These are phyloP conservation scores for Papilio machaon DNA, from an alignment of 1,140 invertebrate genomes.

Conservation along the genomic window DNA sequence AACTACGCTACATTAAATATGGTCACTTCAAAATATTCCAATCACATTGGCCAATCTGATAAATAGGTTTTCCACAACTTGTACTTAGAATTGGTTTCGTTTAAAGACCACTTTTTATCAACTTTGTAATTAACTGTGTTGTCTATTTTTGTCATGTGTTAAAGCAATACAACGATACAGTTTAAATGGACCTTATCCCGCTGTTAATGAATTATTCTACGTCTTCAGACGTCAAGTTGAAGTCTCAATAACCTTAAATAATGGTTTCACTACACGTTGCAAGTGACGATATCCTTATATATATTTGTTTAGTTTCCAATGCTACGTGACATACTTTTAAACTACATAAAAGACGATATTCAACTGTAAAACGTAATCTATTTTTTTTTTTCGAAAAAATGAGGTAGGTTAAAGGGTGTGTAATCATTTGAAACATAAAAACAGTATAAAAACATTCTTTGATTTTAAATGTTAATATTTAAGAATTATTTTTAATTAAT, in stretches of 20 bases:
- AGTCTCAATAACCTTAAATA: neutral
- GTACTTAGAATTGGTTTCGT: neutral
- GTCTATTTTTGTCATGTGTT: neutral
- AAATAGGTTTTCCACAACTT: neutral
- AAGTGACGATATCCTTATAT: neutral
- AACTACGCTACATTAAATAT: too few relatives aligned
- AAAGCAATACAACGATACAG: neutral
- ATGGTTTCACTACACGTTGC: neutral
- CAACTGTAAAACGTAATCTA: too few relatives aligned
- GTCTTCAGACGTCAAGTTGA: neutral
- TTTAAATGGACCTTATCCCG: neutral
- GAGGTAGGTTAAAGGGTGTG: too few relatives aligned
- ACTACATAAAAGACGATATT: too few relatives aligned
- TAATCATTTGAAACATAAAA: too few relatives aligned
- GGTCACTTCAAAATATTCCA: too few relatives aligned
- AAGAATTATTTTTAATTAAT: constrained; percentile 26
- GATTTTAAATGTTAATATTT: neutral
- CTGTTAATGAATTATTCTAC: constrained; percentile 1
- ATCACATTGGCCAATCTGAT: neutral
- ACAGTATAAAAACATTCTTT: neutral
- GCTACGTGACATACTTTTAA: neutral
- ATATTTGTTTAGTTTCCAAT: too few relatives aligned
- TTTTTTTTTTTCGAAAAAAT: too few relatives aligned
- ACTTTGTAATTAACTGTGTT: neutral
- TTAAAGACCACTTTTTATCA: neutral